These are phyloP conservation scores for Thereuonema tuberculata DNA, from an alignment of 1,140 invertebrate genomes.

Conservation along the genomic window DNA sequence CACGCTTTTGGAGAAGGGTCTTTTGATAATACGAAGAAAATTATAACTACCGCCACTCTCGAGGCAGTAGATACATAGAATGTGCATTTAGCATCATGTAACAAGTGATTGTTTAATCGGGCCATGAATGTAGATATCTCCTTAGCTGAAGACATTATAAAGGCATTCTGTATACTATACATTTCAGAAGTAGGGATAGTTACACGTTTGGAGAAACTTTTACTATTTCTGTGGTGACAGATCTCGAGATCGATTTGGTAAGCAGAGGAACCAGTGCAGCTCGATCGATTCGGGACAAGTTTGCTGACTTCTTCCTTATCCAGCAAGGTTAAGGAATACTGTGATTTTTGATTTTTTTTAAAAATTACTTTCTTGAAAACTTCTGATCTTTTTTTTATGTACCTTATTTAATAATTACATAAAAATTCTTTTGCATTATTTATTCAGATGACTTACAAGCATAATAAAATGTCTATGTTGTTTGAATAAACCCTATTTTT, in stretches of 20 bases:
- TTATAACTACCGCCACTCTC: constrained; percentile 15
- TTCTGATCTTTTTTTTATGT: too few relatives aligned
- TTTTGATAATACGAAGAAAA: constrained; percentile 2
- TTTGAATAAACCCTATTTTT: too few relatives aligned
- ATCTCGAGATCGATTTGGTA: not conserved
- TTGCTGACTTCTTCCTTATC: not conserved
- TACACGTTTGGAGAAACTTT: not conserved
- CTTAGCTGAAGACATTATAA: not conserved
- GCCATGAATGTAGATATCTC: constrained; percentile 8
- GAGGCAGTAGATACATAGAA: constrained; percentile 11
- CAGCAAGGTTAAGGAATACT: too few relatives aligned
- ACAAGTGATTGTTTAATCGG: constrained; percentile 8
- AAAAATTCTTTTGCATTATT: too few relatives aligned
- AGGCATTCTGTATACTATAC: constrained; percentile 12
- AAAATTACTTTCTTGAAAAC: too few relatives aligned
- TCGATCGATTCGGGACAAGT: not conserved
- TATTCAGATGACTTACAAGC: too few relatives aligned
- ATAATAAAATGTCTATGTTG: too few relatives aligned
- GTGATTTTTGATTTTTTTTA: too few relatives aligned
- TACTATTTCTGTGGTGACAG: not conserved
- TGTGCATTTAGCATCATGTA: constrained; percentile 14
- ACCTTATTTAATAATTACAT: too few relatives aligned
- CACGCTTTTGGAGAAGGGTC: constrained; percentile 1
- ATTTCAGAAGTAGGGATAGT: not conserved
- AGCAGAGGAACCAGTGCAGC: not conserved